These are phyloP conservation scores for Trissonchulus sp. DNA, from an alignment of 2,888 invertebrate genomes.

Conservation along the genomic window DNA sequence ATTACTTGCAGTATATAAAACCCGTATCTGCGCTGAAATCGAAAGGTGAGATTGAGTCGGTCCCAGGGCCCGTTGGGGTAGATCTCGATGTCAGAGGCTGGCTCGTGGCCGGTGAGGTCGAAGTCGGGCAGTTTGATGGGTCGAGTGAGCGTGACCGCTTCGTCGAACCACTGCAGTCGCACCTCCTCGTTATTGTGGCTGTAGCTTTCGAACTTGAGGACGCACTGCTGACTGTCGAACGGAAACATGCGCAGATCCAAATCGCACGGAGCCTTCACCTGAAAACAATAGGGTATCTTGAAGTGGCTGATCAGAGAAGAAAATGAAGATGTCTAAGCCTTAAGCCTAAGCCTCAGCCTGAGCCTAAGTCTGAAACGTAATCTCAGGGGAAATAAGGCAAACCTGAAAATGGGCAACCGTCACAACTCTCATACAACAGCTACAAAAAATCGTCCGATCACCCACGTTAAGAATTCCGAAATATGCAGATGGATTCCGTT, in stretches of 20 bases:
- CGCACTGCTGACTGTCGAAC: slow-evolving; percentile 32
- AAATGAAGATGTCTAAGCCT: too few relatives aligned
- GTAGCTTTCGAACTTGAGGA: slow-evolving; percentile 31
- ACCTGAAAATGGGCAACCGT: too few relatives aligned
- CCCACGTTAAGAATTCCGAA: too few relatives aligned
- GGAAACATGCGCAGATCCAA: slow-evolving; percentile 32
- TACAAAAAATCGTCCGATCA: too few relatives aligned
- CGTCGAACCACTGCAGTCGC: slow-evolving; percentile 22
- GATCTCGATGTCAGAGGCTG: neutral
- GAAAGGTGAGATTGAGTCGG: slow-evolving; percentile 16
- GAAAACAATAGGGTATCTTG: too few relatives aligned
- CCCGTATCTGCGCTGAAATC: slow-evolving; percentile 12
- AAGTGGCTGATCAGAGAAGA: too few relatives aligned
- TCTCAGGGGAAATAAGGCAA: too few relatives aligned
- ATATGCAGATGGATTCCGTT: too few relatives aligned
- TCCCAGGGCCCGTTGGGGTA: slow-evolving; percentile 33
- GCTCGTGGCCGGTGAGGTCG: neutral
- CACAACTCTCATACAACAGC: too few relatives aligned
- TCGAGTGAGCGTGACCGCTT: slow-evolving; percentile 17
- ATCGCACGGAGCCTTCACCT: slow-evolving; percentile 30
- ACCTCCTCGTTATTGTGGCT: slow-evolving; percentile 29
- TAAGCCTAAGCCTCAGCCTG: too few relatives aligned
- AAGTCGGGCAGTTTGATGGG: slow-evolving; percentile 32
- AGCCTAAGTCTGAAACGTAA: too few relatives aligned
- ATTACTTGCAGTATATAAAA: slow-evolving; percentile 16